A percentile compares a stretch with the other conserved stretches of the same genome.
Evolutionary conservation across 2,113 vertebrate genomes (phyloP).

Genomic region (Pachyramphus minor): DNA sequence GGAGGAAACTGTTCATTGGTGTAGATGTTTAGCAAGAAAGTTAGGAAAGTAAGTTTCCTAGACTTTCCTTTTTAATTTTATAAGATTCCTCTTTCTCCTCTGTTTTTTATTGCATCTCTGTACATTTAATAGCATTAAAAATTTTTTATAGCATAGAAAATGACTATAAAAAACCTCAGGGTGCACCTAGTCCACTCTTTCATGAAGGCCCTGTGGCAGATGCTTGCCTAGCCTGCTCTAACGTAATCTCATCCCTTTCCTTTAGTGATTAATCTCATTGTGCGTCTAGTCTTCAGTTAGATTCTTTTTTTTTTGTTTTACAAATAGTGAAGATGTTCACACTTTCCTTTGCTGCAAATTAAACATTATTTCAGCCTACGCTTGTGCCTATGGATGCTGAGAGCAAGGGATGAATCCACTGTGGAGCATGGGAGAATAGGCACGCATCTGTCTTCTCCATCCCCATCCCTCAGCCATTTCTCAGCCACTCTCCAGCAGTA

Average conservation of each 20-base stretch:
- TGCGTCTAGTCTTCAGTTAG: background rate
- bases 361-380: background rate
- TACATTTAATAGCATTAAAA: background rate
- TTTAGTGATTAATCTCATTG: background rate
- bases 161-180: background rate
- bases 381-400: fast-evolving
- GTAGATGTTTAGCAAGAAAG: background rate
- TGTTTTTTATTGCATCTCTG: background rate
- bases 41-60: background rate
- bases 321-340: background rate
- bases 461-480: background rate
- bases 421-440: background rate
- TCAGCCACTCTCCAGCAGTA: background rate
- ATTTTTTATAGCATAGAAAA: background rate
- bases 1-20: background rate
- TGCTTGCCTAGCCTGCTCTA: background rate
- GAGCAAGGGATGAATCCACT: background rate
- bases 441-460: background rate
- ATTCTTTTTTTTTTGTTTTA: background rate
- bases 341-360: background rate
- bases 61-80: background rate
- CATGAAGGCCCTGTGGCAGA: background rate
- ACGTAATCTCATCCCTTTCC: background rate
- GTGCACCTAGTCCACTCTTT: too few relatives aligned
- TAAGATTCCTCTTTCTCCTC: background rate